Conservation (phyloP, 2,113 vertebrate genomes). For the Trogon melanurus region DNA sequence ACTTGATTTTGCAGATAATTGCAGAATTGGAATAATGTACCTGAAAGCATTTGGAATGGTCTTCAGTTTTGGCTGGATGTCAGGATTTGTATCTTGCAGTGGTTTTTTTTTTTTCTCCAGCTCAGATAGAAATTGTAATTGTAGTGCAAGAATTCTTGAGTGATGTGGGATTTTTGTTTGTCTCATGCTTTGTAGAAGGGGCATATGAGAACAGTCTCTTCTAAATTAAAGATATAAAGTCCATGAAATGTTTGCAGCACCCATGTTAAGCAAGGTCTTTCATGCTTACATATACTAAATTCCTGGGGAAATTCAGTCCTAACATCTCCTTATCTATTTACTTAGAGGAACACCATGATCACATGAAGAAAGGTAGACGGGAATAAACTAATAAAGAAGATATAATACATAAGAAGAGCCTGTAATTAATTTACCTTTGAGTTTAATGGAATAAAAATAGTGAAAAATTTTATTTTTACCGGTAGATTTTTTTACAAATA, state of each 20-base stretch:
- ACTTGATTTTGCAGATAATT: background rate
- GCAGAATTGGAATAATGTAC: background rate
- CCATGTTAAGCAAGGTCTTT: background rate
- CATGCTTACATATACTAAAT: background rate
- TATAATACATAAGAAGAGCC: background rate
- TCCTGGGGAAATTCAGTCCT: background rate
- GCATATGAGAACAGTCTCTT: background rate
- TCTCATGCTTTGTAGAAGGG: background rate
- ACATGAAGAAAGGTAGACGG: background rate
- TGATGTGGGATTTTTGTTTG: background rate
- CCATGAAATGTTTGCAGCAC: background rate
- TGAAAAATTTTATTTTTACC: slow-evolving; percentile 18
- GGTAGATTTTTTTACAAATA: slow-evolving; percentile 39
- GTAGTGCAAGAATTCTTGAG: background rate
- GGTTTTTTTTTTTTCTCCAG: background rate
- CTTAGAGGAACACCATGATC: background rate
- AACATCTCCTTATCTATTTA: background rate
- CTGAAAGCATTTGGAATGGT: background rate
- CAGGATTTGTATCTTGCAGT: background rate
- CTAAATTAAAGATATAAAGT: background rate
- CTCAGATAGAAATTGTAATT: background rate
- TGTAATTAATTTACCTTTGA: background rate
- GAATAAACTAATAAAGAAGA: background rate
- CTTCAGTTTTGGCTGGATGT: background rate
- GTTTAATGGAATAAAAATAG: slow-evolving; percentile 33